Conservation (phyloP, 2,113 vertebrate genomes). For the Garra rufa region DNA sequence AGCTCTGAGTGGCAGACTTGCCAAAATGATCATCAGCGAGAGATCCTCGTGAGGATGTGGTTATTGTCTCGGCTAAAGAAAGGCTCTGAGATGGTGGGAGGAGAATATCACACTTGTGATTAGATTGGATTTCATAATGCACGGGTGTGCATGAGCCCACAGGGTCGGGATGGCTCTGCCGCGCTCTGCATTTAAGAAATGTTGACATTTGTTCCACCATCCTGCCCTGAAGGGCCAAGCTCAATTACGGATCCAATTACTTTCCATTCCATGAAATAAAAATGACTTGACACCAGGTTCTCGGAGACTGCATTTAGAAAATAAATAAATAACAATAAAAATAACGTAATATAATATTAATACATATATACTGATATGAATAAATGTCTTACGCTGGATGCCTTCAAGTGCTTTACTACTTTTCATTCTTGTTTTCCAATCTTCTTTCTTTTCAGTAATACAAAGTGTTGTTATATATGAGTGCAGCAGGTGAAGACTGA, state of each 20-base stretch:
- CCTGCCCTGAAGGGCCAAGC: background rate
- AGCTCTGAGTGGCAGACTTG: background rate
- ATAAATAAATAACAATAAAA: background rate
- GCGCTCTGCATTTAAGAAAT: background rate
- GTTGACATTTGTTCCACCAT: background rate
- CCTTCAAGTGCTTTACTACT: background rate
- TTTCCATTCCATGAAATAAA: background rate
- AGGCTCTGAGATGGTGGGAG: background rate
- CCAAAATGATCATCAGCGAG: background rate
- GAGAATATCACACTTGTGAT: constrained; percentile 16
- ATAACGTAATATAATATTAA: too few species aligned
- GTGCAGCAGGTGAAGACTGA: constrained; percentile 4
- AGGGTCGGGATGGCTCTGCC: background rate
- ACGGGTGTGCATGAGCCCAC: background rate
- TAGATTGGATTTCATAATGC: background rate
- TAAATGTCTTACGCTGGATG: background rate
- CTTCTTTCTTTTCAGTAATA: background rate
- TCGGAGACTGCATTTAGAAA: background rate
- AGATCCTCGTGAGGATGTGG: background rate
- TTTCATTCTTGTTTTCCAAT: background rate
- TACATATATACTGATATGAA: background rate
- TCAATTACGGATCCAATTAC: background rate
- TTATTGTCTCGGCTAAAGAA: background rate
- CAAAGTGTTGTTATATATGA: background rate
- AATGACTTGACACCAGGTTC: background rate